Percentiles rank a stretch among this genome's conserved stretches.
These are phyloP conservation scores for Peucedramus taeniatus DNA, from an alignment of 2,113 vertebrate genomes.

Conservation along the genomic window DNA sequence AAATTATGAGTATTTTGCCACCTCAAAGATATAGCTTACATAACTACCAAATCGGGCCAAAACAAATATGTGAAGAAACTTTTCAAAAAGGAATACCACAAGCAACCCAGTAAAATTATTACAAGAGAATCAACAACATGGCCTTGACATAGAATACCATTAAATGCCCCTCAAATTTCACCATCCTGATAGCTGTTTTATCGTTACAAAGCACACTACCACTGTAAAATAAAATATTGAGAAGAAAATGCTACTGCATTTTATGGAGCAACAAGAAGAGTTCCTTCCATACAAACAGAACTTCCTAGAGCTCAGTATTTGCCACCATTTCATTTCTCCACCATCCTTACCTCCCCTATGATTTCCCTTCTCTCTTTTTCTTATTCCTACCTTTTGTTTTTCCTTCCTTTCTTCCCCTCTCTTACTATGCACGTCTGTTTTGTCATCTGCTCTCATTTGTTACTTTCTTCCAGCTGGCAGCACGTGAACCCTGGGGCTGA, in stretches of 20 bases:
- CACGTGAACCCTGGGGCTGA: not conserved
- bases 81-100: not conserved
- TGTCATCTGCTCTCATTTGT: conserved; percentile 60
- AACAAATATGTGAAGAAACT: not conserved
- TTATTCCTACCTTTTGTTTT: conserved; percentile 51
- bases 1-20: not conserved
- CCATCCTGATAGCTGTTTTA: not conserved
- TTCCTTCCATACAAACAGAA: not conserved
- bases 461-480: conserved; percentile 48
- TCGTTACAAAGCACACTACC: not conserved
- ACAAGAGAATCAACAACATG: not conserved
- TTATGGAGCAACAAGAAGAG: not conserved
- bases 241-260: not conserved
- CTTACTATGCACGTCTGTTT: conserved; percentile 4
- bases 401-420: conserved; percentile 40
- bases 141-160: not conserved
- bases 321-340: not conserved
- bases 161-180: not conserved
- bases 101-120: not conserved
- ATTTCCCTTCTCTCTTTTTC: not conserved
- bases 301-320: not conserved
- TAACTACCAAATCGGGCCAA: not conserved
- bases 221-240: not conserved
- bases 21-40: not conserved
- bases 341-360: not conserved